Conservation (phyloP, 2,888 invertebrate genomes). For the Osmoderma eremita region DNA sequence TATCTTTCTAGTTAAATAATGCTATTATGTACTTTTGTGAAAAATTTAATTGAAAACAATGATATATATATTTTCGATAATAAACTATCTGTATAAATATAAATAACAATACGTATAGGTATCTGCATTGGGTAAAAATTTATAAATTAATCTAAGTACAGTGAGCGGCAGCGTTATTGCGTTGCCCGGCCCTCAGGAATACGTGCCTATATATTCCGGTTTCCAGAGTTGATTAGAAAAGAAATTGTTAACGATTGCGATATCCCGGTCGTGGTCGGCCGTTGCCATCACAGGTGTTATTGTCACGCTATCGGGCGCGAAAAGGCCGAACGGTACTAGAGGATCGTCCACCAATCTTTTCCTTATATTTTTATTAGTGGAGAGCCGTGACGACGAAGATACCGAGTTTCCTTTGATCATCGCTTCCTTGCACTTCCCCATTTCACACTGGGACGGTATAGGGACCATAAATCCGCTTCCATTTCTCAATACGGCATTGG, state of each 20-base stretch:
- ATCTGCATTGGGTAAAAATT: conserved; percentile 51
- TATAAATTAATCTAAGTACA: conserved; percentile 54
- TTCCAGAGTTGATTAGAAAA: conserved; percentile 69
- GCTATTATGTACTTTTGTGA: conserved; percentile 26
- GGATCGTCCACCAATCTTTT: conserved; percentile 60
- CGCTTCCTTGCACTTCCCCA: conserved; percentile 41
- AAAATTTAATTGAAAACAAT: conserved; percentile 57
- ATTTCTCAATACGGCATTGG: conserved; percentile 18
- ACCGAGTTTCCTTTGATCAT: conserved; percentile 30
- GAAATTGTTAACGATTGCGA: conserved; percentile 67
- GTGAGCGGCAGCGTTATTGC: conserved; percentile 30
- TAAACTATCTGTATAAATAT: conserved; percentile 63
- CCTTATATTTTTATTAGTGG: conserved; percentile 23
- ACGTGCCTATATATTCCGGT: conserved; percentile 66
- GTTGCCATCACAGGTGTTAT: conserved; percentile 63
- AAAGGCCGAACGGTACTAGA: conserved; percentile 62
- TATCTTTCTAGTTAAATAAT: no score
- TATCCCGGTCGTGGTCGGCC: conserved; percentile 65
- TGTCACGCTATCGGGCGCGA: conserved; percentile 64
- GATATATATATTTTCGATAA: conserved; percentile 57
- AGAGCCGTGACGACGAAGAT: conserved; percentile 23
- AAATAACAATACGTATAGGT: conserved; percentile 64
- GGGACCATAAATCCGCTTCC: conserved; percentile 36
- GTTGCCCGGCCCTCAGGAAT: conserved; percentile 56
- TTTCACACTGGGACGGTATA: conserved; percentile 48